Base-by-base conservation (phyloP, 2,888 invertebrate genomes). In the Tineola bisselliella region DNA sequence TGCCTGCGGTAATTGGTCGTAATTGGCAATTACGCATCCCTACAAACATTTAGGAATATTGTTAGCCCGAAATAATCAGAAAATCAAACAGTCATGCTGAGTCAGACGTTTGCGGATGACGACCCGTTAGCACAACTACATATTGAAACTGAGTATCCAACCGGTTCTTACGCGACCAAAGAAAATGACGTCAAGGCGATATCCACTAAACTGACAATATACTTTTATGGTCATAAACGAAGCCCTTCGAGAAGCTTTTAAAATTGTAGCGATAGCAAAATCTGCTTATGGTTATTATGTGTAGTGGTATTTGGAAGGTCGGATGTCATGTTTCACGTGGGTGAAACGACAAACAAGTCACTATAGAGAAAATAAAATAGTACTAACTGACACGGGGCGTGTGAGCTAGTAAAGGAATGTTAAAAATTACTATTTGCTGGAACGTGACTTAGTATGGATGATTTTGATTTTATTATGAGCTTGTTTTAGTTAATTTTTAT, bases 151-250 rank as follows among this genome's bases (percentile, higher is more conserved):
- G n/a, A 57, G 18, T 19, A 56, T 12, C 15, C 66, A 69, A 83
- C 84, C 81, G 84, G 84, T 84, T 84, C 79, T 78, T 74, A 75
- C 78, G 77, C 58, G 31, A 8, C 77, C 69, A 30, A 31, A 31
- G 33, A 30, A 43, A 61, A 54, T 62, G 58, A 62, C 61, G 63
- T 64, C 54, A 62, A 69, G 66, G 69, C 65, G 52, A 62, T 44
- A 70, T 60, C 62, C 64, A 31, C 33, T 10, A 58, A 58, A 13
- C 58, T 58, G 33, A 15, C 58, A 58, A 58, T 58, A 33, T 33
- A 68, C 72, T 70, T 74, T 70, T 70, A 74, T 67, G 73, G 73
- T 63, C 68, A 75, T 73, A 70, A 72, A 66, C 19, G 43, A 2
- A 38, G 38, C 38, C 3, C 38, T 3, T 38, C 10, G 10, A 38